Percentiles rank a stretch among this genome's conserved stretches.
Evolutionary conservation across 2,888 invertebrate species (phyloP).

Genomic region (Hyppa rectilinea): DNA sequence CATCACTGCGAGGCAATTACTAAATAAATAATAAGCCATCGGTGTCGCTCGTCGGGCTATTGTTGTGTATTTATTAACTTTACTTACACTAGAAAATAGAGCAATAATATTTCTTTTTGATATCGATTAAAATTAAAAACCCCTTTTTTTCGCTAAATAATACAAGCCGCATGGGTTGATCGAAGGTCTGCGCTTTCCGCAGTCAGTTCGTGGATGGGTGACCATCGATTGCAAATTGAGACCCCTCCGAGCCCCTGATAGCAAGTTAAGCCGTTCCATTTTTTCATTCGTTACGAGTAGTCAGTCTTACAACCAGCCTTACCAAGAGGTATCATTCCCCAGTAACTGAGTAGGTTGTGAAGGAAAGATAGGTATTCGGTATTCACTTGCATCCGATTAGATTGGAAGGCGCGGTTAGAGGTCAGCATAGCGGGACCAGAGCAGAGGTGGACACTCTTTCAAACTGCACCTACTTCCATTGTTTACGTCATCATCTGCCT

Average conservation of each 20-base stretch:
- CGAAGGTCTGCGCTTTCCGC: neutral
- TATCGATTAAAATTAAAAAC: constrained; percentile 3
- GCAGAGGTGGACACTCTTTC: too few relatives aligned
- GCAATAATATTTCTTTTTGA: neutral
- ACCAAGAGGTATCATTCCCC: neutral
- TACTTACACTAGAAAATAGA: neutral
- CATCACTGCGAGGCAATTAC: neutral
- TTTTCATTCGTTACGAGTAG: neutral
- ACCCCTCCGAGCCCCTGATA: too few relatives aligned
- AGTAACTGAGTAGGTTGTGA: neutral
- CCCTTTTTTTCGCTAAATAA: too few relatives aligned
- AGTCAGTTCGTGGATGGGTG: neutral
- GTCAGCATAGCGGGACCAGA: too few relatives aligned
- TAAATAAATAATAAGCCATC: neutral
- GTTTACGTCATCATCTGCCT: too few relatives aligned
- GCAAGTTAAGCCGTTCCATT: neutral
- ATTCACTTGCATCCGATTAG: neutral
- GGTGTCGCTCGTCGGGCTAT: too few relatives aligned
- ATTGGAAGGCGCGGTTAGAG: too few relatives aligned
- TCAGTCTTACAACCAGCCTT: too few relatives aligned
- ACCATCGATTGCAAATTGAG: too few relatives aligned
- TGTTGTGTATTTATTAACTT: neutral
- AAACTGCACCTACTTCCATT: too few relatives aligned
- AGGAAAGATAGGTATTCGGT: neutral
- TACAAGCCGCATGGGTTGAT: neutral